A percentile compares a stretch with the other conserved stretches of the same genome.
Evolutionary conservation across 2,888 invertebrate species (phyloP).

Genomic region (Phortica okadai): DNA sequence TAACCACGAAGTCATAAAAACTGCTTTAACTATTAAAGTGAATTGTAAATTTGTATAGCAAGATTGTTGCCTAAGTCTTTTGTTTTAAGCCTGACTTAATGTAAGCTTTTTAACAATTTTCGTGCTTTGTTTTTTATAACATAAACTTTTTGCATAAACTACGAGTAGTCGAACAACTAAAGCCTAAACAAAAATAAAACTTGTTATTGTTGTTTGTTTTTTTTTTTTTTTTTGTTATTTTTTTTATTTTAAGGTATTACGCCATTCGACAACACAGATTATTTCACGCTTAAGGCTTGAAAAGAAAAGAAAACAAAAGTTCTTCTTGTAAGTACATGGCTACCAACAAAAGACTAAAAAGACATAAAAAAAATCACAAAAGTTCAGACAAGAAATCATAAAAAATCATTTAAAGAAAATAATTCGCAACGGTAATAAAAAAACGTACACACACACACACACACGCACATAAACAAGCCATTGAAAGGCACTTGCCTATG

Average conservation of each 20-base stretch:
- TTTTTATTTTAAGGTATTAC: neutral
- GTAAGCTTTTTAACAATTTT: too few species aligned
- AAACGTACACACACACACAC: neutral
- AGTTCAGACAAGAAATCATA: neutral
- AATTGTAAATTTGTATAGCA: neutral
- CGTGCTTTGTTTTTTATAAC: too few species aligned
- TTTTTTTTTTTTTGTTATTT: neutral
- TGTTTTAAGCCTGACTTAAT: constrained; percentile 11
- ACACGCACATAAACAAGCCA: neutral
- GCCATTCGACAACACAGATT: neutral
- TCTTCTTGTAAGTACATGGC: neutral
- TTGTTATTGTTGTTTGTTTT: neutral
- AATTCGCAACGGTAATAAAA: constrained; percentile 46
- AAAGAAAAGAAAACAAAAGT: too few species aligned
- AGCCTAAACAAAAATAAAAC: neutral
- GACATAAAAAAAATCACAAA: neutral
- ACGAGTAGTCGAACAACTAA: neutral
- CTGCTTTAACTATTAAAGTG: neutral
- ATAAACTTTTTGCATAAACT: neutral
- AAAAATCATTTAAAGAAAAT: constrained; percentile 6
- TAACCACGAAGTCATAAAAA: neutral
- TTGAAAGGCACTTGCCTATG: constrained; percentile 21
- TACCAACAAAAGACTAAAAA: neutral
- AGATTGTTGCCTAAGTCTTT: constrained; percentile 38
- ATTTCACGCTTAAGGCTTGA: too few species aligned